Evolutionary conservation across 1,140 invertebrate species (phyloP), one percentile per base, ranked within the genome.

Genomic region (Listronotus bonariensis): DNA sequence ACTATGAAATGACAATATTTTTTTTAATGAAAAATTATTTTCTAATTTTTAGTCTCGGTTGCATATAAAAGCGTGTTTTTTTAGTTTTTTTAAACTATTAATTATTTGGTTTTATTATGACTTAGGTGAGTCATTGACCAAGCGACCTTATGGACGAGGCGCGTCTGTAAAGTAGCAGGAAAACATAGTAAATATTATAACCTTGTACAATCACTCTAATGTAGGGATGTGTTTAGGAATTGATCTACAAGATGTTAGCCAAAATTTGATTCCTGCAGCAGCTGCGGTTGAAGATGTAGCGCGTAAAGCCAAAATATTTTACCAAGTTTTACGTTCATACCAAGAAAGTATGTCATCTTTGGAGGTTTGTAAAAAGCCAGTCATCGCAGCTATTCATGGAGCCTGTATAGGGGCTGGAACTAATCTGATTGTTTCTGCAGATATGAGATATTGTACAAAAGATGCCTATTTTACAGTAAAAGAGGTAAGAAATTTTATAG

Each of bases 391-490:
- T 0, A 79, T 96, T 15, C 95, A 98, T 82, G 86, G 83, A 69
- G 92, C 88, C 0, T 98, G 96, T 77, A 86, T 98, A 56, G 97
- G 97, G 0, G 96, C 87, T 11, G 97, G 92, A 7, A 84, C 97
- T 7, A 89, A 96, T 78, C 80, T 99, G 62, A 88, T 96, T 40
- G 88, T 88, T 38, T 88, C 92, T 15, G 87, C 91, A 61, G 97
- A 99, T 82, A 93, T 99, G 69, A 85, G 97, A 63, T 97, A 95
- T 76, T 95, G 92, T 76, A 88, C 93, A 0, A 80, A 87, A 67
- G 94, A 98, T 82, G 90, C 96, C 6, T 96, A 88, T 84, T 99
- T 98, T 78, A 89, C 92, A 82, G 87, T 97, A 7, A 96, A 95
- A 79, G 93, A 97, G 83, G 89, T 89, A 52, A 80, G 80, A 58